Conservation (phyloP, 2,113 vertebrate species). For the Limanda limanda region DNA sequence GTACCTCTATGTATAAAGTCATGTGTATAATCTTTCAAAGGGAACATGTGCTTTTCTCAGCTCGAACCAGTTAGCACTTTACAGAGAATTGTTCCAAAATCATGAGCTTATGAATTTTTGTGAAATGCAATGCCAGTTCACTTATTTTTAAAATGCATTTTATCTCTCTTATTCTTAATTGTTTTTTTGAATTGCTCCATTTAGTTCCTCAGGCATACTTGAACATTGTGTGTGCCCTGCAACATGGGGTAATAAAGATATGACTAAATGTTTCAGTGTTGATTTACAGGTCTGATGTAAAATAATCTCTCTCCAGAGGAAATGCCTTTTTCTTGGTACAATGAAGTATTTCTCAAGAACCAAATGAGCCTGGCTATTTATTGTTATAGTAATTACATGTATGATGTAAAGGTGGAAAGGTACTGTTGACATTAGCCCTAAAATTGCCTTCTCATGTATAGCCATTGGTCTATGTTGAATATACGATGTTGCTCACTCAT, state of each 20-base stretch:
- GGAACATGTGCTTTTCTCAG: conserved; percentile 78
- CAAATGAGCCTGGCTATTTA: conserved; percentile 77
- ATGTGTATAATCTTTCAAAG: conserved; percentile 76
- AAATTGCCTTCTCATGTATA: conserved; percentile 68
- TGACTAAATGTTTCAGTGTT: conserved; percentile 78
- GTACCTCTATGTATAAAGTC: conserved; percentile 80
- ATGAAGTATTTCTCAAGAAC: conserved; percentile 77
- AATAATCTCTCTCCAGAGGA: conserved; percentile 70
- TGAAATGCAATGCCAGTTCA: conserved; percentile 83
- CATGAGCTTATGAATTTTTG: conserved; percentile 79
- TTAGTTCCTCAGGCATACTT: conserved; percentile 80
- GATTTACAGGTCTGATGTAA: conserved; percentile 75
- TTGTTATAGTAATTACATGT: conserved; percentile 69
- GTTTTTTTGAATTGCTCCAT: conserved; percentile 68
- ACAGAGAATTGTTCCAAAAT: conserved; percentile 84
- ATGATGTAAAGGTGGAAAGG: conserved; percentile 61
- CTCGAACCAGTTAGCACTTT: conserved; percentile 82
- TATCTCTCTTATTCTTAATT: conserved; percentile 72
- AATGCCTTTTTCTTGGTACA: conserved; percentile 74
- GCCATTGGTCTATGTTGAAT: conserved; percentile 74
- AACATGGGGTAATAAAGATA: conserved; percentile 77
- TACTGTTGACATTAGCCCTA: conserved; percentile 65
- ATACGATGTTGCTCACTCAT: conserved; percentile 63
- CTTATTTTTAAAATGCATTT: conserved; percentile 82
- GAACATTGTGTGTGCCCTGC: conserved; percentile 79